Evolutionary conservation across 2,888 invertebrate genomes (phyloP).

Genomic region (Asteroscopus sphinx): DNA sequence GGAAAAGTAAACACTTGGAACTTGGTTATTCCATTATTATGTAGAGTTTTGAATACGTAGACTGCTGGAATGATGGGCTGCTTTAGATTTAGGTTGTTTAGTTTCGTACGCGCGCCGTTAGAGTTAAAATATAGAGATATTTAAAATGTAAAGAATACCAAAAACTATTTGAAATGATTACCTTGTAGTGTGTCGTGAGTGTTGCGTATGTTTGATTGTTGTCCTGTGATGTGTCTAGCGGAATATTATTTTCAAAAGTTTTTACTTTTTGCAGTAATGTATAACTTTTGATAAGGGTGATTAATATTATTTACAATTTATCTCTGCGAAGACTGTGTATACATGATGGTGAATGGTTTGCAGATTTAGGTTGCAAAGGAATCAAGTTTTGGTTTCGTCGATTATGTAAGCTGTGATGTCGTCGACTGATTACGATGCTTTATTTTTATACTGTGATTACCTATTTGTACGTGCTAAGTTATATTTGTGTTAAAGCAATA

Average conservation of each 20-base stretch:
- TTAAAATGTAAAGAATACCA: conserved; percentile 55
- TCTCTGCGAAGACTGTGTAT: conserved; percentile 53
- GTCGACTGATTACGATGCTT: conserved; percentile 86
- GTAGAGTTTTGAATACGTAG: conserved; percentile 33
- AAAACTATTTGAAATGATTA: conserved; percentile 54
- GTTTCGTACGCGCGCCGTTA: conserved; percentile 42
- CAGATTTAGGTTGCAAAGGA: conserved; percentile 65
- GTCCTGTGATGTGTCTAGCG: conserved; percentile 54
- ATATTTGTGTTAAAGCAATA: conserved; percentile 74
- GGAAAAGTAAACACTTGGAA: conserved; percentile 23
- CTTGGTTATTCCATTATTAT: conserved; percentile 44
- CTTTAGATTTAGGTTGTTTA: conserved; percentile 46
- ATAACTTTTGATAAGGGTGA: conserved; percentile 38
- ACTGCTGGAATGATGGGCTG: conserved; percentile 41
- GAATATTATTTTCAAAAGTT: conserved; percentile 42
- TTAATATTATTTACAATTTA: conserved; percentile 50
- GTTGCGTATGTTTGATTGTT: conserved; percentile 53
- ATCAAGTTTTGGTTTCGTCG: conserved; percentile 77
- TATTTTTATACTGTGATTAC: conserved; percentile 89
- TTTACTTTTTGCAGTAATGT: conserved; percentile 38
- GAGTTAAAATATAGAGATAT: conserved; percentile 41
- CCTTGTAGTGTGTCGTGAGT: conserved; percentile 50
- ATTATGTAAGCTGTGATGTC: conserved; percentile 86
- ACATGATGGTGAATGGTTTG: conserved; percentile 51
- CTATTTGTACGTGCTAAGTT: conserved; percentile 80